Evolutionary conservation across 2,113 vertebrate species (phyloP).

Genomic region (Cochlearius cochlearius): DNA sequence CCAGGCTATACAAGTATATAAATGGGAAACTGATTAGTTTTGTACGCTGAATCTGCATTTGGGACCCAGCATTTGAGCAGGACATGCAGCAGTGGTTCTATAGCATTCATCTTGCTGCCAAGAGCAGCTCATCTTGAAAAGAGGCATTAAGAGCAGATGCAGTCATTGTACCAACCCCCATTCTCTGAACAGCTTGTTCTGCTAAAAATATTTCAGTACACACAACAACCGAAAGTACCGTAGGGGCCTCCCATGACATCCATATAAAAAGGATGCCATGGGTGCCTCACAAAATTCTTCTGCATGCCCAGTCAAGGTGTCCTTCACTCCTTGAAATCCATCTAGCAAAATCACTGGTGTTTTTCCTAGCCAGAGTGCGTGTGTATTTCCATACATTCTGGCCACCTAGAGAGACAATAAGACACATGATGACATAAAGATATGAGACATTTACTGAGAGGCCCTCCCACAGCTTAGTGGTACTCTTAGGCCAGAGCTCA

Average conservation of each 20-base stretch:
- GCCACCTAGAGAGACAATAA: background rate
- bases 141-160: background rate
- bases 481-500: background rate
- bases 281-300: conserved; percentile 36
- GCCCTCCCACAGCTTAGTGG: background rate
- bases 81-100: background rate
- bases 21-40: background rate
- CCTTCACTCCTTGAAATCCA: conserved; percentile 38
- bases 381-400: conserved; percentile 19
- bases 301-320: conserved; percentile 23
- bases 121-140: background rate
- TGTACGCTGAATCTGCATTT: background rate
- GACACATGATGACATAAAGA: background rate
- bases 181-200: background rate
- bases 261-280: background rate
- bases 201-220: background rate
- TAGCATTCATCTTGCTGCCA: background rate
- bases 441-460: background rate
- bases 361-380: conserved; percentile 30
- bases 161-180: background rate
- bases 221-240: background rate
- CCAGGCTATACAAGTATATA: background rate
- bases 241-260: background rate
- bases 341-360: conserved; percentile 20
- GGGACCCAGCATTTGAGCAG: background rate